Percentiles rank a stretch among this genome's conserved stretches.
These are phyloP conservation scores for Aspidiotus destructor DNA, from an alignment of 2,888 invertebrate species.

Conservation along the genomic window DNA sequence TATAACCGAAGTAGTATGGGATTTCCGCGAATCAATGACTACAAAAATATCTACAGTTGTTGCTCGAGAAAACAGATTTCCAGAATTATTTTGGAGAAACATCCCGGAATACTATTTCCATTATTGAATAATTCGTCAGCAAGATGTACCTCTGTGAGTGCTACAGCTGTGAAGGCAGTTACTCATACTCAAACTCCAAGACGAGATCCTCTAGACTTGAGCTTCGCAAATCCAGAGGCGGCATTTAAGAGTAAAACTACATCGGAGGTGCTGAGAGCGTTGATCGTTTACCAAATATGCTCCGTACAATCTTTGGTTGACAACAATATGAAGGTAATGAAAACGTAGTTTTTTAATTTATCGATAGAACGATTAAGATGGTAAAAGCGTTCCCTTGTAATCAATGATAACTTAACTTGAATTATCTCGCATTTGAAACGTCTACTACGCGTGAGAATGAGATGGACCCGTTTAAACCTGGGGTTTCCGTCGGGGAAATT, in stretches of 20 bases:
- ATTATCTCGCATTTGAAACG: too few relatives aligned
- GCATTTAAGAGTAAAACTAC: conserved; percentile 95
- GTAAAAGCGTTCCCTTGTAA: too few relatives aligned
- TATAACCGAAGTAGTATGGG: too few relatives aligned
- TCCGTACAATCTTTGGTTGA: conserved; percentile 78
- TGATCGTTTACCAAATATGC: conserved; percentile 85
- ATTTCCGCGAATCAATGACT: too few relatives aligned
- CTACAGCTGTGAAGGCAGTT: conserved; percentile 21
- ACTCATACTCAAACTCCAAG: conserved; percentile 27
- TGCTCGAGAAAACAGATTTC: too few relatives aligned
- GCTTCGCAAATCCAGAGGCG: conserved; percentile 78
- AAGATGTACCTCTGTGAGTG: conserved; percentile 17
- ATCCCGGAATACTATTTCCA: conserved; percentile 8
- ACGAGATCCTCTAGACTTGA: conserved; percentile 66
- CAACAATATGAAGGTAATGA: conserved; percentile 78
- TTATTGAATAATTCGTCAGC: not conserved
- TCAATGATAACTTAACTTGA: too few relatives aligned
- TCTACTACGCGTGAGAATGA: too few relatives aligned
- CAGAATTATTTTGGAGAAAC: not conserved
- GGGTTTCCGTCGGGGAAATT: too few relatives aligned
- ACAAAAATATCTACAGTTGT: too few relatives aligned
- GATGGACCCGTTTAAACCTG: too few relatives aligned
- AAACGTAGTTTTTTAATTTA: not conserved
- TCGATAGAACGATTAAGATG: too few relatives aligned
- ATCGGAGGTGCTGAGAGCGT: conserved; percentile 78